Base-by-base conservation (phyloP, 2,113 vertebrate genomes). In the Colistium nudipinnis region DNA sequence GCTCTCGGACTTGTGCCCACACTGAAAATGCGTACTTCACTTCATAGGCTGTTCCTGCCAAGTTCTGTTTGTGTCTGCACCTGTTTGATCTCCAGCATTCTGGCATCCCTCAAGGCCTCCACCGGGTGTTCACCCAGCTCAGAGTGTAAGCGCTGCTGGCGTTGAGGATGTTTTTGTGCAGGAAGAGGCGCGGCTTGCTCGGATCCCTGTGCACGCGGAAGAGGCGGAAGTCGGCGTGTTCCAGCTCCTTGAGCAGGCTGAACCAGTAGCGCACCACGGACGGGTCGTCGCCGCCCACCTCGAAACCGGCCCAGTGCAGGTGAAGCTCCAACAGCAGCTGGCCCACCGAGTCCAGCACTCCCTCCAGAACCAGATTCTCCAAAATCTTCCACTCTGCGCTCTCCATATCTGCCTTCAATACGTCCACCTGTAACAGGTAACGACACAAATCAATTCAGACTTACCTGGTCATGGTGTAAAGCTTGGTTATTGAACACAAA, bases 381-480 rank as follows among this genome's bases (percentile, higher is more conserved):
- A 99, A 78, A 84, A 98, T 96, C 86, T 98, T 98, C 97, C 98
- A 99, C 86, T 99, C 96, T 0, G 96, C 97, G 0, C 97, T 98
- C 82, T 98, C 97, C 94, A 98, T 92, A 2, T 98, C 96, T 35
- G 94, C 93, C 87, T 98, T 99, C 51, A 99, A 92, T 39, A 98
- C 88, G 47, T 98, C 97, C 49, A 98, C 94, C 97, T 98, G 84
- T 10, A 90, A 61, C 10, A 12, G 12, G 24, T 0, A 82, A 24
- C 22, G 57, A 71, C 2, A 17, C 1, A 4, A 24, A 36, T 8
- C 77, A 49, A 71, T 35, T 4, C n/a, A n/a, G n/a, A n/a, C n/a
- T n/a, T n/a, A n/a, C n/a, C n/a, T n/a, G n/a, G n/a, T n/a, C n/a
- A n/a, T n/a, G n/a, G n/a, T n/a, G n/a, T n/a, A n/a, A n/a, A 33